Base-by-base conservation (phyloP, 2,888 invertebrate species). In the Slavum lentiscoides region DNA sequence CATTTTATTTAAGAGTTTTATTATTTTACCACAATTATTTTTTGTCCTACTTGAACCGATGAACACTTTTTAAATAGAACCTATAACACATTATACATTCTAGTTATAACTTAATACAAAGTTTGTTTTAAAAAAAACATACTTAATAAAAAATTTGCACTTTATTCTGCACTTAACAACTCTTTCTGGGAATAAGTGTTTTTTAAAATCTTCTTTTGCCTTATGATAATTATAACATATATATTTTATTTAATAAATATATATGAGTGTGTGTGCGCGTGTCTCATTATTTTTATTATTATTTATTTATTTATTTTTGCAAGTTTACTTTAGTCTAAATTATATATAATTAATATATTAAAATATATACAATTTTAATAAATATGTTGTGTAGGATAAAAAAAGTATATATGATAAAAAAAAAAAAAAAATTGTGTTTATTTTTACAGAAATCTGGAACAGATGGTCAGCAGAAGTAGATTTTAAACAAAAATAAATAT, bases 361-460 rank as follows among this genome's bases (percentile, higher is more conserved):
- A 43, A 43, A 43, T 58, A 58, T 37, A 74, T 66, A 58, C 9
- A 68, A 62, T 62, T 37, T 30, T 69, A 62, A 15, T 69, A 23
- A 39, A 70, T 70, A 55, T 62, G 8, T 69, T 39, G 64, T 21
- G 7, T 70, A 64, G 72, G 55, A 19, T 66, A 39, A 64, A 58
- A 66, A 62, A 13, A 58, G 7, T 19, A 64, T 55, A 11, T 9
- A 72, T 80, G 80, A 72, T 80, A 72, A 80, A 70, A 80, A 58
- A 61, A 67, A 61, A 69, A 72, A 64, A 55, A 30, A n/a, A n/a
- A n/a, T n/a, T 30, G 4, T 80, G 39, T 80, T 80, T 80, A 72
- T 80, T 70, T 80, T 80, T 80, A 80, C 80, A 80, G 80, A 80
- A 80, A 72, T 80, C 72, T 58, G 80, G 72, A 80, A 66, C 80